A percentile compares a stretch with the other conserved stretches of the same genome.
These are phyloP conservation scores for Menura novaehollandiae DNA, from an alignment of 2,113 vertebrate species.

Conservation along the genomic window DNA sequence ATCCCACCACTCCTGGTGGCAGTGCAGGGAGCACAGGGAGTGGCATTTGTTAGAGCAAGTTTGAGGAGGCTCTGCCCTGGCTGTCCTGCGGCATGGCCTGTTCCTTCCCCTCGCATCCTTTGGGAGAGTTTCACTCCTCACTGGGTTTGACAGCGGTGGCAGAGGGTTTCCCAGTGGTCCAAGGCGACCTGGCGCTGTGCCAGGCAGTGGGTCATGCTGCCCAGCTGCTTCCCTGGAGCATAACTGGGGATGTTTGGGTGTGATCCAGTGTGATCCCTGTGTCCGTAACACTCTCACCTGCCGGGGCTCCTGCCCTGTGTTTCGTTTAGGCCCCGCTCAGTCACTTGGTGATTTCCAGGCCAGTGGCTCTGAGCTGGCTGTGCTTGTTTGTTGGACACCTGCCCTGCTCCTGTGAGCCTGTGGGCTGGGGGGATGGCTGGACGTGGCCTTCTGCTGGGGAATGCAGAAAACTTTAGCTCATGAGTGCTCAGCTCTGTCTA, in stretches of 20 bases:
- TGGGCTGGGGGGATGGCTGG: neutral
- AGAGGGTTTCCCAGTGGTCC: neutral
- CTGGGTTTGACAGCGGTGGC: neutral
- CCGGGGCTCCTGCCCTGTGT: accelerated
- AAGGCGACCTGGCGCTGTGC: accelerated
- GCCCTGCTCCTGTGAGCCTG: neutral
- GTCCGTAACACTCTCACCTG: accelerated
- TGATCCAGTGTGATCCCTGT: accelerated
- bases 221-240: accelerated
- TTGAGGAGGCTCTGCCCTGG: neutral
- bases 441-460: neutral
- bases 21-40: accelerated
- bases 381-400: neutral
- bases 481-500: neutral
- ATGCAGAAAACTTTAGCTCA: accelerated
- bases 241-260: neutral
- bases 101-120: accelerated
- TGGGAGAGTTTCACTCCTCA: accelerated
- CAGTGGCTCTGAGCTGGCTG: neutral
- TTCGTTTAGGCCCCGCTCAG: neutral
- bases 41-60: neutral
- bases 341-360: neutral
- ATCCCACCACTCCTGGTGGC: accelerated
- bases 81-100: accelerated
- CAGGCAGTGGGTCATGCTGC: neutral